Evolutionary conservation across 2,797 vertebrate genomes (phyloP), one percentile per base, ranked within the genome.

Genomic region (Argentina silus): DNA sequence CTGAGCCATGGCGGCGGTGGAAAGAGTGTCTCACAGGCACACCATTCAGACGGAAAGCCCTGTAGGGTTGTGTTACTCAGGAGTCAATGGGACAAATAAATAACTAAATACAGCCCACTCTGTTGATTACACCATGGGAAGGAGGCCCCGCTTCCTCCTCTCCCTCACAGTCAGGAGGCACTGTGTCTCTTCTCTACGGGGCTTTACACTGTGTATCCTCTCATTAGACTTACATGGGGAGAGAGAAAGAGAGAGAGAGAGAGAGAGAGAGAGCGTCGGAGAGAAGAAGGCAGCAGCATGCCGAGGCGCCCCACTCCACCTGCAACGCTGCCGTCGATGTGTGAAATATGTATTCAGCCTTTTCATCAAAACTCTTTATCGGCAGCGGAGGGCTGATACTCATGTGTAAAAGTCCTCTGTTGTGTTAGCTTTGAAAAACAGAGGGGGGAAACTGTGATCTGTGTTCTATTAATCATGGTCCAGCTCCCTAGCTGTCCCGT

Each of bases 381-480:
- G 83, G 74, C 82, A 14, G 65, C 74, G 45, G 78, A 67, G 70
- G 77, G 75, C 73, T 86, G 84, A 81, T 80, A 81, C 84, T 87
- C 73, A 0, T 63, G 78, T 83, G 84, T 81, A 82, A 82, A 87
- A 82, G 81, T 85, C 79, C 74, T 89, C 78, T 84, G 87, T 90
- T 90, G 88, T 88, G 80, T 89, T 86, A 85, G 82, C 89, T 89
- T 91, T 78, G 90, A 85, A 89, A 86, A 87, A 85, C 72, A 76
- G 81, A 76, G 81, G 76, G 72, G 55, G 74, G 70, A 83, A 83
- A 79, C 80, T 88, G 82, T 86, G 87, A 90, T 90, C 89, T 90
- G 80, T 89, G 87, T 92, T 89, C 78, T 89, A 89, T 91, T 91
- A 91, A 92, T 89, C 87, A 85, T 87, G 84, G 89, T 89, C 88